Percentiles rank a stretch among this genome's conserved stretches.
phyloP scores from a whole-genome alignment of 53 echinoderm and acorn worm genomes.

The Holothuria leucospilota region DNA sequence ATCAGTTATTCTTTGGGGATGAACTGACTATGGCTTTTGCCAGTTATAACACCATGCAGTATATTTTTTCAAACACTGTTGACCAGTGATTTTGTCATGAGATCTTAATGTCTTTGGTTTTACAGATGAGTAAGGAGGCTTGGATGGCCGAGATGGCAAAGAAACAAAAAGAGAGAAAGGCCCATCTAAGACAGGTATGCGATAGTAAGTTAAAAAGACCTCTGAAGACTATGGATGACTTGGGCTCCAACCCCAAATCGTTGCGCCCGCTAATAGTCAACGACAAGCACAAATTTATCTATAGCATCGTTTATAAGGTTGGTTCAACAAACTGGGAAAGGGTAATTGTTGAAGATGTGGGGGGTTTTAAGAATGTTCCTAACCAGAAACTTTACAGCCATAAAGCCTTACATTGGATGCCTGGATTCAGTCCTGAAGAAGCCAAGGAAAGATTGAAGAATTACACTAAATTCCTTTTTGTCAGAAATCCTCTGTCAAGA shows the following conservation, averaged over 20 bases:
- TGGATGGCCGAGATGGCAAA: conserved; percentile 73
- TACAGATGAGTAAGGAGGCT: conserved; percentile 42
- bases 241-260: conserved; percentile 63
- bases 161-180: conserved; percentile 57
- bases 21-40: no score
- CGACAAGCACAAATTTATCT: conserved; percentile 75
- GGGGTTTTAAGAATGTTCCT: conserved; percentile 79
- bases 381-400: conserved; percentile 88
- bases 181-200: conserved; percentile 65
- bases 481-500: conserved; percentile 81
- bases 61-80: no score
- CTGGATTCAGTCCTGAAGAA: conserved; percentile 59
- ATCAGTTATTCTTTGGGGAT: no score
- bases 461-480: conserved; percentile 87
- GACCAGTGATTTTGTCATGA: no score
- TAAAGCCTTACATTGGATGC: conserved; percentile 86
- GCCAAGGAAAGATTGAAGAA: conserved; percentile 52
- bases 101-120: no score
- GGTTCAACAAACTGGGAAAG: conserved; percentile 96
- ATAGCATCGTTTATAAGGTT: conserved; percentile 94
- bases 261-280: conserved; percentile 83
- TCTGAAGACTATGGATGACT: conserved; percentile 43
- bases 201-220: conserved; percentile 53
- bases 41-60: no score
- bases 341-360: conserved; percentile 86